phyloP scores from a whole-genome alignment of 1,140 invertebrate genomes.

The Vanessa tameamea region DNA sequence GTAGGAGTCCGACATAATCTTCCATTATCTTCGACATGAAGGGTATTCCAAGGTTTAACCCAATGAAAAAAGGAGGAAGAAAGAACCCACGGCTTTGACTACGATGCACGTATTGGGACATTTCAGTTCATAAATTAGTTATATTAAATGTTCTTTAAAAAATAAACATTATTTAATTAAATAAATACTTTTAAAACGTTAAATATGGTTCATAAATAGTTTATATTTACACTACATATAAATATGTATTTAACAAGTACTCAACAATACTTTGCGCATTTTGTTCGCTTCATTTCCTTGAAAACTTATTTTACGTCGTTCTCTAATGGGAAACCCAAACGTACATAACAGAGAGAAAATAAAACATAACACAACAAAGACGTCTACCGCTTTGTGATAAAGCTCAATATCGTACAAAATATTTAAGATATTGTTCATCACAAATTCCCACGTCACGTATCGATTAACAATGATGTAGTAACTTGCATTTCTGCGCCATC shows the following conservation, averaged over 20 bases:
- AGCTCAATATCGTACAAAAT: neutral
- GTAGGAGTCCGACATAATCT: too few relatives aligned
- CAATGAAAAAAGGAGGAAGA: too few relatives aligned
- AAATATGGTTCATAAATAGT: too few relatives aligned
- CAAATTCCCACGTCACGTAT: slow-evolving; percentile 30
- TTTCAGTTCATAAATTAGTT: too few relatives aligned
- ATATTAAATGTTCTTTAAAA: too few relatives aligned
- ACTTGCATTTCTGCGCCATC: slow-evolving; percentile 7
- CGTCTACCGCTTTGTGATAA: neutral
- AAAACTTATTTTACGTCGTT: neutral
- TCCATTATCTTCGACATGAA: too few relatives aligned
- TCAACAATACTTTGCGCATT: neutral
- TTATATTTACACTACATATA: too few relatives aligned
- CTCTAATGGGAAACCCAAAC: neutral
- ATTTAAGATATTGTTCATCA: slow-evolving; percentile 1
- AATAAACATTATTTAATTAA: too few relatives aligned
- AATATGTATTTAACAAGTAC: neutral
- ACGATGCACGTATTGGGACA: too few relatives aligned
- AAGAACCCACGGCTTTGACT: too few relatives aligned
- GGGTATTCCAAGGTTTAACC: too few relatives aligned
- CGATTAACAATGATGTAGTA: slow-evolving; percentile 30
- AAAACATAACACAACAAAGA: neutral
- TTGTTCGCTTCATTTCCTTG: neutral
- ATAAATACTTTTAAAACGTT: too few relatives aligned
- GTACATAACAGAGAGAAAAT: neutral